Evolutionary conservation across 64 coral and sea anemone species (phyloP).

Genomic region (Acropora tenuis): DNA sequence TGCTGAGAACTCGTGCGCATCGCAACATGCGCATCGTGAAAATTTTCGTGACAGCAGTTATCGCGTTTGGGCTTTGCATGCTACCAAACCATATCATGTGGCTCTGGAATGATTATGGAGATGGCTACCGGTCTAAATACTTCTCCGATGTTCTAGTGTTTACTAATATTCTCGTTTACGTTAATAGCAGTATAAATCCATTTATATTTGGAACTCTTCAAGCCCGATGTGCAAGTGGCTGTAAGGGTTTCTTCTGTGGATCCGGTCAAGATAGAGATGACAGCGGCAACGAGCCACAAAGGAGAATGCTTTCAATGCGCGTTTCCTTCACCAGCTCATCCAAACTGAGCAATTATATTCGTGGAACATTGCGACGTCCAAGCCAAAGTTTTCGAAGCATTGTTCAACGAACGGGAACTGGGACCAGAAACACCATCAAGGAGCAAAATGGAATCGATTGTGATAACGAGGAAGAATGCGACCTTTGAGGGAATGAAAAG

Average conservation of each 20-base stretch:
- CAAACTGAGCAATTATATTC: neutral
- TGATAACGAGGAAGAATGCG: neutral
- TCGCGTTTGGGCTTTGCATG: constrained; percentile 82
- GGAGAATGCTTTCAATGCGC: constrained; percentile 66
- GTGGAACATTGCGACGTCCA: neutral
- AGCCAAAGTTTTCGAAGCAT: neutral
- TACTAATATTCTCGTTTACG: constrained; percentile 81
- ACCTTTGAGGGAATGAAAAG: neutral
- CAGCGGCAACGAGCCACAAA: neutral
- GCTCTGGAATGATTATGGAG: constrained; percentile 82
- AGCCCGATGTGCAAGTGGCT: constrained; percentile 39
- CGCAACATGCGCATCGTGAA: constrained; percentile 81
- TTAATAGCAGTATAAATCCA: constrained; percentile 89
- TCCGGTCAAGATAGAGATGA: constrained; percentile 4
- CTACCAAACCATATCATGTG: constrained; percentile 87
- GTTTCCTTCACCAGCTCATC: constrained; percentile 77
- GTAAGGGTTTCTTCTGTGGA: neutral
- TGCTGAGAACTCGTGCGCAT: constrained; percentile 56
- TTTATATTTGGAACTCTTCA: constrained; percentile 93
- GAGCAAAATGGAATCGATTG: neutral
- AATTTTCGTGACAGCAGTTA: constrained; percentile 79
- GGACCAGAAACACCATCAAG: neutral
- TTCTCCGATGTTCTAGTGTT: constrained; percentile 67
- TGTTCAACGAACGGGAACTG: neutral
- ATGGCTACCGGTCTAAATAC: constrained; percentile 4